Percentiles rank a stretch among this genome's conserved stretches.
phyloP scores from a whole-genome alignment of 2,888 invertebrate genomes.

The Melanostoma mellinum region DNA sequence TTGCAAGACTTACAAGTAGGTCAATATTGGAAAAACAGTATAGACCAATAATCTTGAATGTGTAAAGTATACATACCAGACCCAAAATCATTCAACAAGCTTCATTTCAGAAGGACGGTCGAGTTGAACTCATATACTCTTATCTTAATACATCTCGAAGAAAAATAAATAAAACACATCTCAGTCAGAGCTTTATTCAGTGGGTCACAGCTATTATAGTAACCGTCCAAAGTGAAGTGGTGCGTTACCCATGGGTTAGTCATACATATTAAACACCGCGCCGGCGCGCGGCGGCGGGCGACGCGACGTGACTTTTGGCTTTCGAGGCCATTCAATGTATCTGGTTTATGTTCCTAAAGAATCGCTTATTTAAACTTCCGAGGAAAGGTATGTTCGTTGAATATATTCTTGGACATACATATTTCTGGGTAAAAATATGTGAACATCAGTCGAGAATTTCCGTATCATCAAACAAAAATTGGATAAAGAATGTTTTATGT shows the following conservation, averaged over 20 bases:
- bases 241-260: conserved; percentile 34
- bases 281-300: neutral
- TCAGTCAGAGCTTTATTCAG: neutral
- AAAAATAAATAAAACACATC: conserved; percentile 15
- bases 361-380: conserved; percentile 25
- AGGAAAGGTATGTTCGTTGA: neutral
- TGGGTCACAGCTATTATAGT: conserved; percentile 14
- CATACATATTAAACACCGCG: conserved; percentile 17
- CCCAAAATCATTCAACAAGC: neutral
- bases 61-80: neutral
- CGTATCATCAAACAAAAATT: no score
- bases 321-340: conserved; percentile 59
- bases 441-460: no score
- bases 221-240: conserved; percentile 16
- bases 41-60: neutral
- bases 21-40: neutral
- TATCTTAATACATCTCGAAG: conserved; percentile 11
- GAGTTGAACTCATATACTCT: neutral
- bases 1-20: neutral
- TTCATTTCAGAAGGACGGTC: conserved; percentile 8
- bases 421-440: no score
- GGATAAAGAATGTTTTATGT: no score
- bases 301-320: conserved; percentile 53
- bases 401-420: neutral
- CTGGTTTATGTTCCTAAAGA: conserved; percentile 42